Conservation (phyloP, 92 coral and sea anemone species). For the Porites evermanni region DNA sequence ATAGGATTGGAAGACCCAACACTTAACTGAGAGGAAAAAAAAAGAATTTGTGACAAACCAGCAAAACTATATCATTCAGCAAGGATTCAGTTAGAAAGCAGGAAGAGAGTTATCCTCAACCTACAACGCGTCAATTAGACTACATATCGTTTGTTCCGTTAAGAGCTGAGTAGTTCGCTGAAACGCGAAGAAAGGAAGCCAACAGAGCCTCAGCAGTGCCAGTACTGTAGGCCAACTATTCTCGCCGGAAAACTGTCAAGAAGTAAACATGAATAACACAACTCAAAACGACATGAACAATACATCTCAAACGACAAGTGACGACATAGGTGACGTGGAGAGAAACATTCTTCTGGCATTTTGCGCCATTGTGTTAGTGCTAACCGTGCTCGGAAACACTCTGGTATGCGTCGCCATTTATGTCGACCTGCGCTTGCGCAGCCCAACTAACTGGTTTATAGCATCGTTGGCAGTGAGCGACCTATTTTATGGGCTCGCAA, state of each 20-base stretch:
- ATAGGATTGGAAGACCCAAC: neutral
- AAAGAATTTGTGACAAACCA: neutral
- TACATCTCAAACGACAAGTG: neutral
- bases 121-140: too few species aligned
- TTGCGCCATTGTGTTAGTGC: slow-evolving; percentile 67
- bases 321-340: neutral
- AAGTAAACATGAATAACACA: slow-evolving; percentile 32
- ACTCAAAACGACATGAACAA: neutral
- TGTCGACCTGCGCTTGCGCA: slow-evolving; percentile 87
- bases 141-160: too few species aligned
- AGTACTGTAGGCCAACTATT: too few species aligned
- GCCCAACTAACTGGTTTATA: slow-evolving; percentile 94
- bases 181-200: too few species aligned
- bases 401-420: slow-evolving; percentile 89
- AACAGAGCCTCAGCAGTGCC: too few species aligned
- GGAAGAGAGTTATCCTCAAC: neutral
- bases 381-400: slow-evolving; percentile 87
- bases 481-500: slow-evolving; percentile 77
- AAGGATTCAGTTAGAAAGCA: too few species aligned
- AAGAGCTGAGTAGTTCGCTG: neutral
- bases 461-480: slow-evolving; percentile 96
- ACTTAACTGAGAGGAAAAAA: neutral
- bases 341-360: slow-evolving; percentile 62
- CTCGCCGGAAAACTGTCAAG: too few species aligned
- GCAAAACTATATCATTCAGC: too few species aligned